A percentile compares a stretch with the other conserved stretches of the same genome.
These are phyloP conservation scores for Spodoptera picta DNA, from an alignment of 2,888 invertebrate species.

Conservation along the genomic window DNA sequence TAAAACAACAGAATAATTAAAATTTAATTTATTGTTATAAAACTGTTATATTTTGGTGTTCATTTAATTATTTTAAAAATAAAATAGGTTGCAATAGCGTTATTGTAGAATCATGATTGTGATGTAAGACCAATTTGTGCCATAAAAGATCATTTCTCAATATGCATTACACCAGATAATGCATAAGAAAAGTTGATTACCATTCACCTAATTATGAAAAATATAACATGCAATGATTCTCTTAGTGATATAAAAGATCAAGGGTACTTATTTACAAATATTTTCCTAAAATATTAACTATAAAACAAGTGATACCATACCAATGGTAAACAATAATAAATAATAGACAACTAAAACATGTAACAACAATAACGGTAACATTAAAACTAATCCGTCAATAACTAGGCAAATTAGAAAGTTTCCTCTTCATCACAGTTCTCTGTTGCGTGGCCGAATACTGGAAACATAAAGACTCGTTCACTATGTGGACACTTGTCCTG, in stretches of 20 bases:
- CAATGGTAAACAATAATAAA: constrained; percentile 82
- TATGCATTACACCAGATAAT: constrained; percentile 84
- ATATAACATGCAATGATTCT: constrained; percentile 78
- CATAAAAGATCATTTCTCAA: constrained; percentile 72
- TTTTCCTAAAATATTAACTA: constrained; percentile 69
- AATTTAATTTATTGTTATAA: constrained; percentile 69
- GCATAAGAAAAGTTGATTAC: constrained; percentile 78
- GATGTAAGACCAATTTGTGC: constrained; percentile 78
- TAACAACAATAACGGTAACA: constrained; percentile 86
- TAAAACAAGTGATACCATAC: constrained; percentile 75
- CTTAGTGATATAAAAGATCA: constrained; percentile 73
- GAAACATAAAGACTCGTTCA: constrained; percentile 70
- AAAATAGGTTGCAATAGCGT: constrained; percentile 61
- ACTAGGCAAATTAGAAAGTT: constrained; percentile 90
- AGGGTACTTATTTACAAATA: constrained; percentile 81
- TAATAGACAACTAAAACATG: constrained; percentile 79
- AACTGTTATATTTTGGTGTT: constrained; percentile 75
- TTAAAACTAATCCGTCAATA: constrained; percentile 76
- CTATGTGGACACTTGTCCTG: no score
- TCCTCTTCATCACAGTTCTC: constrained; percentile 96
- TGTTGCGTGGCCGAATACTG: constrained; percentile 96
- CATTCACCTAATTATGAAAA: constrained; percentile 73
- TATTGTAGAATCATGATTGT: constrained; percentile 79
- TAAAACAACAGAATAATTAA: constrained; percentile 33
- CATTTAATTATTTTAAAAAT: constrained; percentile 63